Conservation (phyloP, 1,140 invertebrate species). For the Drosophila kikkawai region DNA sequence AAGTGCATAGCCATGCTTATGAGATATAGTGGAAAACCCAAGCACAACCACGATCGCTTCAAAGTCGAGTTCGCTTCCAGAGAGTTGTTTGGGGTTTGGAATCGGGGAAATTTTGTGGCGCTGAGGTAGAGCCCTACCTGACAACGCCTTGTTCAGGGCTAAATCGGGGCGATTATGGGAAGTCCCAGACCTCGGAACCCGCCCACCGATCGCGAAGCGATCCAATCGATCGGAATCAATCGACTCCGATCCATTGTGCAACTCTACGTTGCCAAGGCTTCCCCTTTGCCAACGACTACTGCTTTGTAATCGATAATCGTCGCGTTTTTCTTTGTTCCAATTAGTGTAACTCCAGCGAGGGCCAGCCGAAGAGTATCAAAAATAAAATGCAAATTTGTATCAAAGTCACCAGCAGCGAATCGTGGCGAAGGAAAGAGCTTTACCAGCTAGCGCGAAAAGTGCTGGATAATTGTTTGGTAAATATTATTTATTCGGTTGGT, state of each 20-base stretch:
- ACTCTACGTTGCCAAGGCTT: constrained; percentile 19
- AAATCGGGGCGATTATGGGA: constrained; percentile 21
- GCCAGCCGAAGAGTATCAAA: constrained; percentile 5
- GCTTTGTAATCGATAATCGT: constrained; percentile 37
- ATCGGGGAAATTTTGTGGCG: constrained; percentile 31
- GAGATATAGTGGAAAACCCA: constrained; percentile 42
- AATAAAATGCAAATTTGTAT: constrained; percentile 22
- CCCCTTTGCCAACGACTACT: neutral
- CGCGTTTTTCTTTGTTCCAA: constrained; percentile 41
- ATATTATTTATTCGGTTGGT: constrained; percentile 29
- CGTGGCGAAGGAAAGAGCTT: constrained; percentile 11
- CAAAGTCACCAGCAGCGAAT: constrained; percentile 13
- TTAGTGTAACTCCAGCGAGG: constrained; percentile 26
- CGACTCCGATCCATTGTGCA: constrained; percentile 26
- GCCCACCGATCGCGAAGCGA: constrained; percentile 5
- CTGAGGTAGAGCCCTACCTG: neutral
- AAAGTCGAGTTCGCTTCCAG: constrained; percentile 7
- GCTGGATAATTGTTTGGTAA: constrained; percentile 37
- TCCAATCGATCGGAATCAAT: constrained; percentile 2
- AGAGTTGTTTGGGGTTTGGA: constrained; percentile 2
- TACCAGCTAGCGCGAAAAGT: constrained; percentile 17
- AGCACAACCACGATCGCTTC: neutral
- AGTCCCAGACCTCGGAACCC: constrained; percentile 23
- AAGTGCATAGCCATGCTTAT: constrained; percentile 20
- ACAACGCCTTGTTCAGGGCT: constrained; percentile 8